phyloP scores from a whole-genome alignment of 1,140 invertebrate genomes.

The Trichoplusia ni region DNA sequence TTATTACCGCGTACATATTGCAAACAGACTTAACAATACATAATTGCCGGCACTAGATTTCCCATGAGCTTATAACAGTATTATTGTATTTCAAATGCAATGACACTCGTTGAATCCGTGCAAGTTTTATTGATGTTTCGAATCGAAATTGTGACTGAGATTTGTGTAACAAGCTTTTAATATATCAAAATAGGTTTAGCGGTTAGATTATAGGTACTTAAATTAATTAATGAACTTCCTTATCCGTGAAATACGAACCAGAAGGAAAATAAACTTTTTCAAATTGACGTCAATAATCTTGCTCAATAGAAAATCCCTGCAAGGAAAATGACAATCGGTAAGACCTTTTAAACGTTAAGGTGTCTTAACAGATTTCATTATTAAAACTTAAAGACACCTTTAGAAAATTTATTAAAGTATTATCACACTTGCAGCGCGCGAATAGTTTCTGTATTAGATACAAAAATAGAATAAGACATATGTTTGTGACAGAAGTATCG shows the following conservation, averaged over 20 bases:
- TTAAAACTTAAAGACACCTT: too few species aligned
- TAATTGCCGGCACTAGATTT: constrained; percentile 14
- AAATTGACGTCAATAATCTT: background rate
- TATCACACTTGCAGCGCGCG: too few species aligned
- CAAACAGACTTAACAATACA: constrained; percentile 8
- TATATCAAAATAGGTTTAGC: too few species aligned
- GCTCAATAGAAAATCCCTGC: background rate
- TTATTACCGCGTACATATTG: background rate
- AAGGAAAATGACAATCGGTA: background rate
- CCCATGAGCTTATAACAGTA: constrained; percentile 4
- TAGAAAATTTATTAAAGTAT: too few species aligned
- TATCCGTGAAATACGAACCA: too few species aligned
- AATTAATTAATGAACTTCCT: too few species aligned
- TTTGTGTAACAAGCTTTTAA: too few species aligned
- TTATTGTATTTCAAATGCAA: background rate
- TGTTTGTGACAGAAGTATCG: constrained; percentile 18
- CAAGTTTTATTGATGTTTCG: background rate
- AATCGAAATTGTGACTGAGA: too few species aligned
- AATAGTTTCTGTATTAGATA: background rate
- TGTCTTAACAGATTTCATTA: too few species aligned
- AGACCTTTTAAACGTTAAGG: too few species aligned
- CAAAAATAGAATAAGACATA: constrained; percentile 11
- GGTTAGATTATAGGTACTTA: too few species aligned
- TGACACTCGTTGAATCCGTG: background rate
- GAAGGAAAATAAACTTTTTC: background rate